Base-by-base conservation (phyloP, 2,888 invertebrate species). In the Autographa gamma region DNA sequence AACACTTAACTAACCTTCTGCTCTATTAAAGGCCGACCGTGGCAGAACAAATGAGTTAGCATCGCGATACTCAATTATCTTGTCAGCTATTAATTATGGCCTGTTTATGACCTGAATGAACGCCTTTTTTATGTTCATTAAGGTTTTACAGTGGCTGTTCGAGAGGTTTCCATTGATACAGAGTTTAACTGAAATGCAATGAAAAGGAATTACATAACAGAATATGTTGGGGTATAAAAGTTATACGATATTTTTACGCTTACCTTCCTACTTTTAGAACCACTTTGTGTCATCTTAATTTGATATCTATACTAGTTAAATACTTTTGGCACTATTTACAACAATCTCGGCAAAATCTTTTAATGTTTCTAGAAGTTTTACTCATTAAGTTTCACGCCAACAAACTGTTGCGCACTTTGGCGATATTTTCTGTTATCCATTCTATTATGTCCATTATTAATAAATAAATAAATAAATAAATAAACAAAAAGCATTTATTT, bases 21-120 rank as follows among this genome's bases (percentile, higher is more conserved):
- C 19, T 13, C 25, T 56, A 56, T 56, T 56, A 56, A 25, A 13
- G 11, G 2, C 19, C 54, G 19, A 19, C 69, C 74, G 63, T 59
- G 63, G 43, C 63, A 63, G 25, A 61, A 59, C 18, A 65, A 76
- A 76, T 77, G 59, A 32, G 34, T 65, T 25, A 9, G 38, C 69
- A 69, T 59, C 43, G 38, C 69, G 62, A 69, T 69, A 77, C 58
- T 48, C 63, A 77, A 76, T 74, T 76, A 76, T 54, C 65, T 69
- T 73, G 69, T 63, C 74, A 66, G n/a, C 54, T 48, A 77, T 77
- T 76, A 73, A 63, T 41, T 60, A 25, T 61, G 69, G 34, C 19
- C 31, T 31, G 31, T 60, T 63, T 13, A 19, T 58, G 60, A 52
- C 52, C 41, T 16, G 48, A 72, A 76, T 66, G 43, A 66, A 69